Base-by-base conservation (phyloP, 2,888 invertebrate genomes). In the Emesis furor region DNA sequence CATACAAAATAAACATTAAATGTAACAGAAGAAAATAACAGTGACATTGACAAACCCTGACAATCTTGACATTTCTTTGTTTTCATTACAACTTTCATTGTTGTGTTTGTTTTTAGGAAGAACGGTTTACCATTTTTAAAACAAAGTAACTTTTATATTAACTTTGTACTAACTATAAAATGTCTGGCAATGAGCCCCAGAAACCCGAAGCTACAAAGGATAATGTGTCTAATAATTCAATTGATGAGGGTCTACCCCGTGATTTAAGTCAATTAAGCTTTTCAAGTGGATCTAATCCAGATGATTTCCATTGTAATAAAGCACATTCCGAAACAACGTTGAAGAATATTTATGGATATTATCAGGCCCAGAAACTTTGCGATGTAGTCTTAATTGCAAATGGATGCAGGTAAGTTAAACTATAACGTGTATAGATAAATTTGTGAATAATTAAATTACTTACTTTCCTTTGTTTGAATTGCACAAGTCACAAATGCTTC, bases 371-470 rank as follows among this genome's bases (percentile, higher is more conserved):
- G 90, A 98, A 98, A 94, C 97, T 99, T 76, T 99, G 99, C 92
- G 99, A 99, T 97, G 98, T 99, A 73, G 98, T 98, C 30, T 97
- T 99, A 35, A 98, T 99, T 89, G 99, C 98, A 83, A 99, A 98
- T 92, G 98, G 97, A 82, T 97, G 97, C 94, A 97, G 97, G 98
- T 97, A 92, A 90, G 93, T 90, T 88, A 86, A 83, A 77, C 68
- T 65, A 81, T 17, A 67, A 68, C 65, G 62, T 42, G 65, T 42
- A 83, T 69, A 46, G 73, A 79, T 69, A 42, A 10, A 62, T 37
- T 32, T 35, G n/a, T 39, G n/a, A 37, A 55, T 76, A 39, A 32
- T 46, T 17, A 32, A 65, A 46, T 46, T 14, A 46, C 46, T 14
- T 32, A 32, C 32, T 12, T 76, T 69, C 39, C 81, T 84, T 83